These are phyloP conservation scores for Piprites chloris DNA, from an alignment of 2,113 vertebrate genomes.

Conservation along the genomic window DNA sequence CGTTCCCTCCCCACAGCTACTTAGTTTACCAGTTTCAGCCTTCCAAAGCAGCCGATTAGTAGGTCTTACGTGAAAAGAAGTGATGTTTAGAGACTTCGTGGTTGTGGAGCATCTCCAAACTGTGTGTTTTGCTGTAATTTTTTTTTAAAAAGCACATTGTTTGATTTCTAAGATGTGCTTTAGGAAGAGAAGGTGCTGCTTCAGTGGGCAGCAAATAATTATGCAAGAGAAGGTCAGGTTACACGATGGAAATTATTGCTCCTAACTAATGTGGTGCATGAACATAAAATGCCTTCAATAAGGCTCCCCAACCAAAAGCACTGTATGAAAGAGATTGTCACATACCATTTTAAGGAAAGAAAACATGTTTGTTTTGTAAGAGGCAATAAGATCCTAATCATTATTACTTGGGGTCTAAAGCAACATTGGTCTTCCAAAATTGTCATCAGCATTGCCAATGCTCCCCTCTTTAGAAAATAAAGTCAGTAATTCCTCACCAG, in stretches of 20 bases:
- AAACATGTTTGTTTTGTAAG: neutral
- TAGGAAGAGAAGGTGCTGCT: accelerated
- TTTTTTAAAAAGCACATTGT: neutral
- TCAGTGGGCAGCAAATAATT: neutral
- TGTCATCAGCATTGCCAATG: neutral
- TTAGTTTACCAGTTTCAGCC: neutral
- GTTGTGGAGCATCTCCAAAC: neutral
- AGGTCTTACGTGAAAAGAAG: neutral
- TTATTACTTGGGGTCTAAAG: neutral
- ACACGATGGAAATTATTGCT: neutral
- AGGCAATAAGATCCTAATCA: neutral
- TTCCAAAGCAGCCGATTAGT: neutral
- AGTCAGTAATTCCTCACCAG: neutral
- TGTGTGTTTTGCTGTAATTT: neutral
- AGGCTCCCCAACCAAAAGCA: neutral
- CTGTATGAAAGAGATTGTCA: neutral
- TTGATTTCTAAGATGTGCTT: neutral
- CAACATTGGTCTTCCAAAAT: neutral
- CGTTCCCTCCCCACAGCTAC: neutral
- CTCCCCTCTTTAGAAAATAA: neutral
- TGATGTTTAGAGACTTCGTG: too few species aligned
- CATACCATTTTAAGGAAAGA: neutral
- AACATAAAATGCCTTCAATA: neutral
- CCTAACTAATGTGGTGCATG: neutral
- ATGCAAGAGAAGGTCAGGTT: neutral